Evolutionary conservation across 2,797 vertebrate genomes (phyloP).

Genomic region (Pelochelys cantorii): DNA sequence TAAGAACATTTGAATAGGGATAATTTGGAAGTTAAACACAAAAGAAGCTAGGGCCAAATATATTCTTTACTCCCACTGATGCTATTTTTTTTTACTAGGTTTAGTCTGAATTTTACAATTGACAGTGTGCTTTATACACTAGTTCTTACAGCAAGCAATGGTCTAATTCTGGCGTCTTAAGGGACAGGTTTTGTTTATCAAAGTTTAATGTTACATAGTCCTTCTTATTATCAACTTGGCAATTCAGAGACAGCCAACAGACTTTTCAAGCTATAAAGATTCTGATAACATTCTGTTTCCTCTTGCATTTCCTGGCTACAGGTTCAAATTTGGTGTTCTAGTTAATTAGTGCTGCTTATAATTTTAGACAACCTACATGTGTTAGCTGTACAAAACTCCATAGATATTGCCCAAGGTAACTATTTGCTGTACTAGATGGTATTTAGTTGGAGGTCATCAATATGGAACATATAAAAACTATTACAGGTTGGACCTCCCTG

Average conservation of each 20-base stretch:
- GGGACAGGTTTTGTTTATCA: slow-evolving; percentile 70
- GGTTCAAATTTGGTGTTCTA: slow-evolving; percentile 60
- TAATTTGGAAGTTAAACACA: slow-evolving; percentile 43
- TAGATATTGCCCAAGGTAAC: slow-evolving; percentile 68
- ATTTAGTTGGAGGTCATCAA: slow-evolving; percentile 58
- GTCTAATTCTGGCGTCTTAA: slow-evolving; percentile 63
- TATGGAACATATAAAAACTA: slow-evolving; percentile 16
- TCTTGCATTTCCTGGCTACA: slow-evolving; percentile 52
- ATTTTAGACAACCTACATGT: slow-evolving; percentile 62
- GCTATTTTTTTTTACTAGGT: slow-evolving; percentile 64
- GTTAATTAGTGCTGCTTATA: slow-evolving; percentile 65
- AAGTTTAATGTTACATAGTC: slow-evolving; percentile 70
- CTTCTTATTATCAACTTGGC: slow-evolving; percentile 69
- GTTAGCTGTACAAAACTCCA: slow-evolving; percentile 48
- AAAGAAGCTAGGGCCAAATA: slow-evolving; percentile 49
- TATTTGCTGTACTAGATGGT: slow-evolving; percentile 66
- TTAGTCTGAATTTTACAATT: slow-evolving; percentile 72
- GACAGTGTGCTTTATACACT: slow-evolving; percentile 63
- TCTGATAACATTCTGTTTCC: slow-evolving; percentile 64
- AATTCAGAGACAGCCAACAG: slow-evolving; percentile 48
- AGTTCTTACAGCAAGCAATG: slow-evolving; percentile 54
- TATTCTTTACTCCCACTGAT: slow-evolving; percentile 52
- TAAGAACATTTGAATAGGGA: slow-evolving; percentile 37
- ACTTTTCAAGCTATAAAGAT: slow-evolving; percentile 55
- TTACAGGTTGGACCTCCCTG: too few relatives aligned